Evolutionary conservation across 2,113 vertebrate species (phyloP), one percentile per base, ranked within the genome.

Genomic region (Helogale parvula): DNA sequence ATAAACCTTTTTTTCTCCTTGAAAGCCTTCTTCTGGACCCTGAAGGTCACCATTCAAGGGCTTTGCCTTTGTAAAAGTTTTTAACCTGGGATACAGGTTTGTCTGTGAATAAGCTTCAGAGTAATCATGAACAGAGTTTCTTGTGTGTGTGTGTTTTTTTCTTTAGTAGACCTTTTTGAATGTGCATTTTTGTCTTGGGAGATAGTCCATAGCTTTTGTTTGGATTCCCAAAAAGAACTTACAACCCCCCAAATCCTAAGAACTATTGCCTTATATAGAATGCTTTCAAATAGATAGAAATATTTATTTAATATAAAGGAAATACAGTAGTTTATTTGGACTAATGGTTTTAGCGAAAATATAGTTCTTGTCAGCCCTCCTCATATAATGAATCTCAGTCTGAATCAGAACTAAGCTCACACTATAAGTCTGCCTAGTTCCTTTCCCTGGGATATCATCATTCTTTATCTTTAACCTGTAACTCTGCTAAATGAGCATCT

Each of bases 221-320:
- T 52, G 57, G 63, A 90, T 77, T 90, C 63, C 35, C 11, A 52
- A 88, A 76, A 72, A 93, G 76, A 31, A 52, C 50, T 86, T 81
- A n/a, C 86, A 66, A 92, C 15, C 4, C 27, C n/a, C 17, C 1
- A 83, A 52, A 84, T 81, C 17, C 31, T 83, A 86, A 93, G 54
- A 94, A 52, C 17, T 38, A 50, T 41, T 74, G 27, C 33, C 80
- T 92, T 71, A 45, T 45, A 72, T 33, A 85, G 27, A 93, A 76
- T 66, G 33, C 72, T 98, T 98, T 95, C 87, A 97, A 97, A 90
- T 33, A 86, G 47, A 76, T 76, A 47, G 45, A 76, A 76, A 47
- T 76, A 31, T 27, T 41, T 74, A 74, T 96, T 97, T 95, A 98
- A 96, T 92, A 29, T 93, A 57, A 68, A 86, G 35, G 41, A 94